Evolutionary conservation across 2,797 vertebrate species (phyloP).

Genomic region (Astyanax mexicanus): DNA sequence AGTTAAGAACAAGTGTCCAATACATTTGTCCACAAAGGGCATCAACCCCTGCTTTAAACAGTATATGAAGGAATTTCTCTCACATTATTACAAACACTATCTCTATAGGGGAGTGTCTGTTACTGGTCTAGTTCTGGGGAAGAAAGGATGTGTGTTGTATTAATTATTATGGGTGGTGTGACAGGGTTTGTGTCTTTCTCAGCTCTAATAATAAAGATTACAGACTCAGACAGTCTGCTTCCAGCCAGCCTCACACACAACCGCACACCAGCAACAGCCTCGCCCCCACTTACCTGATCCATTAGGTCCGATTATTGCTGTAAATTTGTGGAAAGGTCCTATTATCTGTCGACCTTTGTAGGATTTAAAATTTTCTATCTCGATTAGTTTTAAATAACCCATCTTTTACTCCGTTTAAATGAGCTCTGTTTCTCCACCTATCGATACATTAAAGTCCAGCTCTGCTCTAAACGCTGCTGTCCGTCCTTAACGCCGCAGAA

Average conservation of each 20-base stretch:
- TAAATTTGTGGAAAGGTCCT: constrained; percentile 93
- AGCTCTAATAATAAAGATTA: too few species aligned
- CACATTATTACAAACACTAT: too few species aligned
- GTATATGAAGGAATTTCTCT: too few species aligned
- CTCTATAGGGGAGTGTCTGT: too few species aligned
- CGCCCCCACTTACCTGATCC: constrained; percentile 85
- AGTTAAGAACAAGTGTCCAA: too few species aligned
- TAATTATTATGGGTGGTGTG: too few species aligned
- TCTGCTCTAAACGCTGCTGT: neutral
- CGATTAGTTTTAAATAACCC: constrained; percentile 93
- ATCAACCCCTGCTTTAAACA: too few species aligned
- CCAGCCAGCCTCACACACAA: neutral
- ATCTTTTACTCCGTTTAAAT: constrained; percentile 49
- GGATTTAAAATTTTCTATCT: constrained; percentile 95
- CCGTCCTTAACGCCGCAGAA: neutral
- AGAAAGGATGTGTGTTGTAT: too few species aligned
- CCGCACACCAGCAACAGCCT: neutral
- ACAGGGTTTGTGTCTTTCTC: too few species aligned
- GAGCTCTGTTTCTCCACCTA: neutral
- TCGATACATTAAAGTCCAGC: neutral
- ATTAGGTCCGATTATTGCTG: constrained; percentile 94
- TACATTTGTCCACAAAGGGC: too few species aligned
- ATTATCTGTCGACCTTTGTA: constrained; percentile 94
- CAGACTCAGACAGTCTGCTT: neutral
- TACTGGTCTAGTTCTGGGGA: neutral